These are phyloP conservation scores for Apodemia hepburni DNA, from an alignment of 2,888 invertebrate genomes.

Conservation along the genomic window DNA sequence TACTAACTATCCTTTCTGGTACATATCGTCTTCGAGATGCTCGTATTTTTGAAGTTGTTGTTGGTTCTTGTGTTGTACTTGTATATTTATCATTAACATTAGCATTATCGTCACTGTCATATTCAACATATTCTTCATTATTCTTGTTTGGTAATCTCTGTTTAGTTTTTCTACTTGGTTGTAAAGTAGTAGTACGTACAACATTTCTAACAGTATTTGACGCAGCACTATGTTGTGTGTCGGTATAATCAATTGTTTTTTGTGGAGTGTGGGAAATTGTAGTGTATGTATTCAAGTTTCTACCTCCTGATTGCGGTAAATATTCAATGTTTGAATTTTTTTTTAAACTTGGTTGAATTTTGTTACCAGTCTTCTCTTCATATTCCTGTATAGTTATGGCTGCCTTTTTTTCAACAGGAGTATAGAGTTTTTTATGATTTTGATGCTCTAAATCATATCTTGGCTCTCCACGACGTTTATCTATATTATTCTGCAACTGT, in stretches of 20 bases:
- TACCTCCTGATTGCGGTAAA: constrained; percentile 41
- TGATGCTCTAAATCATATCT: constrained; percentile 56
- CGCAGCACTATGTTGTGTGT: constrained; percentile 45
- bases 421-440: constrained; percentile 59
- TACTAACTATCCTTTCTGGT: constrained; percentile 35
- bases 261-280: constrained; percentile 35
- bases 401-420: constrained; percentile 55
- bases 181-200: constrained; percentile 36
- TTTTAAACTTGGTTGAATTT: constrained; percentile 26
- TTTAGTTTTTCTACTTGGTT: constrained; percentile 24
- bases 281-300: constrained; percentile 33
- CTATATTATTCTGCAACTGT: constrained; percentile 43
- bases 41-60: constrained; percentile 48
- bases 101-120: constrained; percentile 45
- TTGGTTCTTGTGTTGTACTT: constrained; percentile 38
- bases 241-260: constrained; percentile 35
- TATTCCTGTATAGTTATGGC: constrained; percentile 55
- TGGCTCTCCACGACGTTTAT: constrained; percentile 63
- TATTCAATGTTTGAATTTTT: constrained; percentile 27
- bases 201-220: constrained; percentile 46
- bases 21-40: constrained; percentile 37
- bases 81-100: constrained; percentile 37
- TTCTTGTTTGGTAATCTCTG: constrained; percentile 30
- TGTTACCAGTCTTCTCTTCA: constrained; percentile 39
- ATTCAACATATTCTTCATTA: constrained; percentile 45